Evolutionary conservation across 2,797 vertebrate genomes (phyloP).

Genomic region (Thaleichthys pacificus): DNA sequence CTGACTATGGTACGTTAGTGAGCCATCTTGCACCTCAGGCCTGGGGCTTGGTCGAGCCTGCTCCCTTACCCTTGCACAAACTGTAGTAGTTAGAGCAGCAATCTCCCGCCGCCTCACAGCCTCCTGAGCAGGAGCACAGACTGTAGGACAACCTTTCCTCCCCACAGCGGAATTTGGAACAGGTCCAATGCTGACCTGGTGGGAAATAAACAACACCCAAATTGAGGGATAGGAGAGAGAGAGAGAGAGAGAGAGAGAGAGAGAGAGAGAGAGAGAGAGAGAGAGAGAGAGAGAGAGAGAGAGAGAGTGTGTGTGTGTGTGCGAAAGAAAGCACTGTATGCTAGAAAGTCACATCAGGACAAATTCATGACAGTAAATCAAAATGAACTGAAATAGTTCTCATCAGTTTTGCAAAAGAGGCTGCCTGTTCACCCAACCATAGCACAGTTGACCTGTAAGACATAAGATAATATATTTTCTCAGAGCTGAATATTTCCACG

Average conservation of each 20-base stretch:
- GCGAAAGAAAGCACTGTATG: not conserved
- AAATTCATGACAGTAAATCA: not conserved
- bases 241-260: not conserved
- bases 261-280: not conserved
- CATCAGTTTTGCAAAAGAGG: too few species aligned
- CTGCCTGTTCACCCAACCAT: too few species aligned
- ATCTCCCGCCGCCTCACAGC: constrained; percentile 73
- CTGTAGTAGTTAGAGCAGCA: constrained; percentile 78
- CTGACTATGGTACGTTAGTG: not conserved
- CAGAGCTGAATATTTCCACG: too few species aligned
- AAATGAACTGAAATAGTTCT: not conserved
- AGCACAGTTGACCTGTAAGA: too few species aligned
- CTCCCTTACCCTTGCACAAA: constrained; percentile 73
- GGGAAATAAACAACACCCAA: not conserved
- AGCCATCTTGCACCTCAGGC: not conserved
- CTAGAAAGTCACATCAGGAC: not conserved
- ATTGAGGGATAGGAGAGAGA: not conserved
- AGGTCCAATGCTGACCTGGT: constrained; percentile 74
- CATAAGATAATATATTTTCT: too few species aligned
- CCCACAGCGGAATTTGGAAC: constrained; percentile 77
- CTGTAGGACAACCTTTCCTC: constrained; percentile 67
- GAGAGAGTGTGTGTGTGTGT: too few species aligned
- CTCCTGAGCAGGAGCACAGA: constrained; percentile 79
- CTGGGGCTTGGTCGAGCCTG: not conserved
- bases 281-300: not conserved